Evolutionary conservation across 2,113 vertebrate species (phyloP).

Genomic region (Nerophis ophidion): DNA sequence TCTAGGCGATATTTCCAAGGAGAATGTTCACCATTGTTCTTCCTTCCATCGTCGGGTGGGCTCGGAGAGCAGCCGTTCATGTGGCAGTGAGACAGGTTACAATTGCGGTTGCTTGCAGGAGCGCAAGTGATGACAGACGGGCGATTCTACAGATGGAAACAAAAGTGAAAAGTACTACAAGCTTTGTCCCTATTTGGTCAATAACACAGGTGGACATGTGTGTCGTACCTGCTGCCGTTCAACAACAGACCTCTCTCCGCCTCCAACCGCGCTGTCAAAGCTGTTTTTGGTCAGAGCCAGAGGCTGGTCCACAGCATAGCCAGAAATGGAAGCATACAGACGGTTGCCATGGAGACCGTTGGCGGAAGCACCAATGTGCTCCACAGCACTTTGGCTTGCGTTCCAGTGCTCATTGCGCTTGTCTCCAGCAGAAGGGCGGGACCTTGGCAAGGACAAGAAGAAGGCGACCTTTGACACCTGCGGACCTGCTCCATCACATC

Average conservation of each 20-base stretch:
- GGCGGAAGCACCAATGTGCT: constrained; percentile 78
- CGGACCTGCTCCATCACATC: too few relatives aligned
- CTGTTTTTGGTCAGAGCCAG: constrained; percentile 90
- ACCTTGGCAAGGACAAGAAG: constrained; percentile 63
- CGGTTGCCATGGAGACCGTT: constrained; percentile 80
- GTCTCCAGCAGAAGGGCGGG: constrained; percentile 82
- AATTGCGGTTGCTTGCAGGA: constrained; percentile 85
- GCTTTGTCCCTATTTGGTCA: too few relatives aligned
- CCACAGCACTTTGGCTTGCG: constrained; percentile 79
- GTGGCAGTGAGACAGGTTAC: constrained; percentile 90
- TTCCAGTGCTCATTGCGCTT: constrained; percentile 83
- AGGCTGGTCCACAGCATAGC: constrained; percentile 85
- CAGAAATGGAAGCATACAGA: constrained; percentile 80
- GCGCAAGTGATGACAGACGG: constrained; percentile 95
- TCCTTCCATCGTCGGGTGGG: constrained; percentile 62
- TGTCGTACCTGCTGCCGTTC: constrained; percentile 88
- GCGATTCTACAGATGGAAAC: constrained; percentile 77
- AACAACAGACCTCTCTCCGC: constrained; percentile 59
- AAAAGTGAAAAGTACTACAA: too few relatives aligned
- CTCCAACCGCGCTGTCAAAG: constrained; percentile 62
- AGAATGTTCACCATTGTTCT: constrained; percentile 53
- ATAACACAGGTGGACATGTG: too few relatives aligned
- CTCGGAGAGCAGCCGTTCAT: constrained; percentile 76
- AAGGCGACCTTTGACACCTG: too few relatives aligned
- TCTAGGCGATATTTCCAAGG: too few relatives aligned